These are phyloP conservation scores for Furnarius figulus DNA, from an alignment of 2,113 vertebrate species.

Conservation along the genomic window DNA sequence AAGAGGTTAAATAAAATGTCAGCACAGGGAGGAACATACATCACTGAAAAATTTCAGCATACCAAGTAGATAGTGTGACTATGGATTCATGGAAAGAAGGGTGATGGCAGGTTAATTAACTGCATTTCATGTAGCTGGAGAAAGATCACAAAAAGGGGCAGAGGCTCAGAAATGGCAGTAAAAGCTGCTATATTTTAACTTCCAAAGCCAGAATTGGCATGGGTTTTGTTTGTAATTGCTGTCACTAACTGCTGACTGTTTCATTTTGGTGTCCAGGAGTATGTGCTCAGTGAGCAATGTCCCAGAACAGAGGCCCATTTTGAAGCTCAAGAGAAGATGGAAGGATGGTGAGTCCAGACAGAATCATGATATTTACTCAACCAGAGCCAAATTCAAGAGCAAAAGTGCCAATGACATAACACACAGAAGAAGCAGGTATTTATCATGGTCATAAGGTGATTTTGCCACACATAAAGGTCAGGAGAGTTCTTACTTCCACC, in stretches of 20 bases:
- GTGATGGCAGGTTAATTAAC: conserved; percentile 64
- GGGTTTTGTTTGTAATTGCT: background rate
- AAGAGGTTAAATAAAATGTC: conserved; percentile 51
- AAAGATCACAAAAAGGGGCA: conserved; percentile 23
- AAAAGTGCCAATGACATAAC: background rate
- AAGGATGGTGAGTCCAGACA: background rate
- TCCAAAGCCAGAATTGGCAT: background rate
- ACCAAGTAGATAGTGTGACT: background rate
- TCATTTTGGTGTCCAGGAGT: background rate
- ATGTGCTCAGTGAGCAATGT: background rate
- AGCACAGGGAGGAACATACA: background rate
- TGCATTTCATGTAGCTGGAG: background rate
- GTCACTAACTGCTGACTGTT: background rate
- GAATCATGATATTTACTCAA: background rate
- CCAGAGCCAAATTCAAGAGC: background rate
- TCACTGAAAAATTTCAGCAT: conserved; percentile 1
- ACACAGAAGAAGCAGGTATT: background rate
- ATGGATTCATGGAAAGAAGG: background rate
- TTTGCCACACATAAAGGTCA: background rate
- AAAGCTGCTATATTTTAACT: background rate
- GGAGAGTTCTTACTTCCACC: background rate
- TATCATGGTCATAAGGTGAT: background rate
- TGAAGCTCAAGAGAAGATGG: background rate
- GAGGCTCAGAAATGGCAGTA: background rate
- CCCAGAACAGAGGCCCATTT: background rate